Base-by-base conservation (phyloP, 2,113 vertebrate species). In the Apeltes quadracus region DNA sequence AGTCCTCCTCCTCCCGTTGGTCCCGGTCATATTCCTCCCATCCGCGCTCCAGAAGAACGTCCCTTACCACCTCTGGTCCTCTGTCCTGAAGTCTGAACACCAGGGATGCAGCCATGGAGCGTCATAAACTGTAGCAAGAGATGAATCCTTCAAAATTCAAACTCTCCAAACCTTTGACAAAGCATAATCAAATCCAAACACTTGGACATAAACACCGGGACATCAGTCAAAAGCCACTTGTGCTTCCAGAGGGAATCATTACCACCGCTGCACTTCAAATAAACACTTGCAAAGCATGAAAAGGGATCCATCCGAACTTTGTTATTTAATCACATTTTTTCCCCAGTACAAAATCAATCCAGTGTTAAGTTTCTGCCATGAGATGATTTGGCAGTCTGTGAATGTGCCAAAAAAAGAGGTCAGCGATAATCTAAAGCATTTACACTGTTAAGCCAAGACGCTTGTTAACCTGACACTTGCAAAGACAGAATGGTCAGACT, bases 11-110 rank as follows among this genome's bases (percentile, higher is more conserved):
- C 14, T 87, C 84, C 32, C 84, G 91, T n/a, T 73, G 63, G 1
- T 82, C 70, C 9, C 82, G 66, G 8, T 94, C 77, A 20, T 93
- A 94, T 41, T 93, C 91, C 51, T 83, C 79, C 95, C 95, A 95
- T 0, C 93, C 93, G 0, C 91, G 89, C 88, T 96, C 94, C 79
- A 95, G 82, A 4, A 95, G 92, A 58, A 96, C 93, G 14, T 95
- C 91, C 36, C 92, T 91, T 43, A 96, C 88, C 70, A 94, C 75
- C 41, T 82, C 58, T 0, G 94, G 94, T 3, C 82, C 86, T 8
- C 72, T 79, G 1, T 92, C 87, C 0, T 94, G 93, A 10, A 94
- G 85, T 18, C 90, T 87, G 80, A 95, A 95, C 57, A 94, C 93
- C 66, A 93, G 84, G 0, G 93, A 48, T 2, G 83, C 63, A 32